These are phyloP conservation scores for Oenanthe oenanthe DNA, from an alignment of 2,113 vertebrate genomes.

Conservation along the genomic window DNA sequence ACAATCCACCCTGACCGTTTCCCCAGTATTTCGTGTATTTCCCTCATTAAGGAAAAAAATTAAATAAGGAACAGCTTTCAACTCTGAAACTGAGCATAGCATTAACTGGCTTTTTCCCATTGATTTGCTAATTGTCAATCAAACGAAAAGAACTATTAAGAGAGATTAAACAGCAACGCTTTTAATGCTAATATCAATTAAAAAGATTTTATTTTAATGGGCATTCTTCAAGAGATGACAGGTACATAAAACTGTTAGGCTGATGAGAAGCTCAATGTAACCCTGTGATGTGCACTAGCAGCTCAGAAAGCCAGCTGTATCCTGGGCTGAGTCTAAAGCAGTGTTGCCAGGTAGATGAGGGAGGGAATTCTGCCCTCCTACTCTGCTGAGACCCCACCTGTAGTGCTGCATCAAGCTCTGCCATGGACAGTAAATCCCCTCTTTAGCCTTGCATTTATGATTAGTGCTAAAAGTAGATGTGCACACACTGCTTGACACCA, in stretches of 20 bases:
- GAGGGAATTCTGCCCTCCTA: not conserved
- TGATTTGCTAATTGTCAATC: constrained; percentile 34
- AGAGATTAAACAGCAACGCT: not conserved
- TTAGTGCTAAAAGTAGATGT: not conserved
- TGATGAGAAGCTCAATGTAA: not conserved
- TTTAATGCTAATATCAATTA: constrained; percentile 5
- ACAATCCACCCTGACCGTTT: not conserved
- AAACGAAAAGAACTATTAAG: constrained; percentile 6
- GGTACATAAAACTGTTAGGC: not conserved
- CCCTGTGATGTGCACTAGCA: not conserved
- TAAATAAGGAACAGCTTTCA: not conserved
- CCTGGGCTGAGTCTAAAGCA: not conserved
- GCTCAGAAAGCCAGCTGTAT: not conserved
- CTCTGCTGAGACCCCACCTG: not conserved
- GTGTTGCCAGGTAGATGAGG: rapidly evolving
- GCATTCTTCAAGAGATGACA: constrained; percentile 29
- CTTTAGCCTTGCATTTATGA: not conserved
- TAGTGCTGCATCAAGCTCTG: not conserved
- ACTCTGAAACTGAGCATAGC: not conserved
- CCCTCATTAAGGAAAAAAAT: not conserved
- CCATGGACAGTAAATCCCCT: not conserved
- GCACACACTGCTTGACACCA: not conserved
- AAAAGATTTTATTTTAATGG: constrained; percentile 33
- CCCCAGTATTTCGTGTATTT: not conserved
- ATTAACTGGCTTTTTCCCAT: constrained; percentile 14